These are phyloP conservation scores for Rhyacichthys aspro DNA, from an alignment of 2,797 vertebrate genomes.

Conservation along the genomic window DNA sequence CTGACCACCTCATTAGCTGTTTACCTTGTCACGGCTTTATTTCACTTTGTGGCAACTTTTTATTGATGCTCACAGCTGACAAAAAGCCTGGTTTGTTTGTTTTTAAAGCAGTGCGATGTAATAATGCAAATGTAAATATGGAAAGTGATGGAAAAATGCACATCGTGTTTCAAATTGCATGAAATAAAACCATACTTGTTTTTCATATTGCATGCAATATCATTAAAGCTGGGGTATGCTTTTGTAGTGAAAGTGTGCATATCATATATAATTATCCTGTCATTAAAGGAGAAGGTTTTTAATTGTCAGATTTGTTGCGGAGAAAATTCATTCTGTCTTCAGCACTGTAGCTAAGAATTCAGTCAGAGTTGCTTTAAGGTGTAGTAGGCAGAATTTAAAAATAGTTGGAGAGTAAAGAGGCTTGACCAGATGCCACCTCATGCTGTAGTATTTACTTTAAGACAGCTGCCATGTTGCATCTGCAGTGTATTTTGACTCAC, in stretches of 20 bases:
- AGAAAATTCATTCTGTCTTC: background rate
- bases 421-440: constrained; percentile 8
- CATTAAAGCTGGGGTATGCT: too few relatives aligned
- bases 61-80: constrained; percentile 83
- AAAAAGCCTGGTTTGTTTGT: background rate
- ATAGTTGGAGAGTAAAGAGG: background rate
- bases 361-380: background rate
- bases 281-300: too few relatives aligned
- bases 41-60: constrained; percentile 83
- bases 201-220: too few relatives aligned
- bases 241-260: too few relatives aligned
- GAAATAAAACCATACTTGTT: too few relatives aligned
- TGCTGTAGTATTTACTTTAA: constrained; percentile 7
- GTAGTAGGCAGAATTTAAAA: background rate
- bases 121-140: background rate
- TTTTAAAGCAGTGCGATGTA: background rate
- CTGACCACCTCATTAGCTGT: constrained; percentile 88
- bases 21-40: constrained; percentile 88
- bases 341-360: too few relatives aligned
- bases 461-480: constrained; percentile 15
- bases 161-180: too few relatives aligned
- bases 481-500: background rate
- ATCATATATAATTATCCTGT: too few relatives aligned
- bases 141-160: too few relatives aligned
- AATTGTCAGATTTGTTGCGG: too few relatives aligned